These are phyloP conservation scores for Pluvialis apricaria DNA, from an alignment of 2,113 vertebrate species.

Conservation along the genomic window DNA sequence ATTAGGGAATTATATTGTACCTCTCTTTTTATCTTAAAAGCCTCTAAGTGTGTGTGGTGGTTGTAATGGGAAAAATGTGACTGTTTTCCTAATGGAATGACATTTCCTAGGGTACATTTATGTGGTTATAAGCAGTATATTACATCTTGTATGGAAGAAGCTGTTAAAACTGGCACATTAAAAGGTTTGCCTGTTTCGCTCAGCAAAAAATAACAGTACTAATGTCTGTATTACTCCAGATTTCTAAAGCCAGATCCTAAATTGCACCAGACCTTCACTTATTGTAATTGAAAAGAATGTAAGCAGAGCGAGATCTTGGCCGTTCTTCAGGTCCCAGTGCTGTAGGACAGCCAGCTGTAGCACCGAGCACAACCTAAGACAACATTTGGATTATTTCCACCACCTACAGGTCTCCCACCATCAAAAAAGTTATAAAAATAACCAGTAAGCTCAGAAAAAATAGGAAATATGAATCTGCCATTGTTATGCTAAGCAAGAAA, in stretches of 20 bases:
- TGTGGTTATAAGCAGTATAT: not conserved
- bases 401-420: not conserved
- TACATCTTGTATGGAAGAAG: not conserved
- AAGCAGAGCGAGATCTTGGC: not conserved
- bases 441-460: not conserved
- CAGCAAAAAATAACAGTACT: not conserved
- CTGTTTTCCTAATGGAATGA: not conserved
- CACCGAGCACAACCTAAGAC: not conserved
- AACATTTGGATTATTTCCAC: not conserved
- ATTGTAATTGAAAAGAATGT: not conserved
- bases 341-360: not conserved
- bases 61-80: not conserved
- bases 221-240: not conserved
- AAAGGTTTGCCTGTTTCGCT: not conserved
- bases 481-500: not conserved
- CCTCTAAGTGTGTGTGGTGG: not conserved
- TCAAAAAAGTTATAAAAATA: not conserved
- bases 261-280: not conserved
- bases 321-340: not conserved
- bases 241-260: not conserved
- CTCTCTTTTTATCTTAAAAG: constrained; percentile 22
- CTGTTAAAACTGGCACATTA: not conserved
- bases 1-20: not conserved
- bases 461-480: not conserved
- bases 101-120: not conserved